Conservation (phyloP, 1,140 invertebrate species). For the Brachionus plicatilis region DNA sequence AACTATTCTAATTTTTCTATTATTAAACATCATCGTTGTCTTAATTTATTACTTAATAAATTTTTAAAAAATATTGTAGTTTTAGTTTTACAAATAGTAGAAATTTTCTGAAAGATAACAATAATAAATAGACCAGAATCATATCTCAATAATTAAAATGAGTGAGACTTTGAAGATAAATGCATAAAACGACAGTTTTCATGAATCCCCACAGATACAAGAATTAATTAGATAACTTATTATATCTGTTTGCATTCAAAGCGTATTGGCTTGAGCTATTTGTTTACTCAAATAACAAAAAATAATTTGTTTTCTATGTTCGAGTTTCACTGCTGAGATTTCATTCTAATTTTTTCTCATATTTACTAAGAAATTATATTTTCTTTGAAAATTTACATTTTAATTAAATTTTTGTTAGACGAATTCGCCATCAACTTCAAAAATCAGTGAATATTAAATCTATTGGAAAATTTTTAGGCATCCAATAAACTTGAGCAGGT, state of each 20-base stretch:
- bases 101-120: not conserved
- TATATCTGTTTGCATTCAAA: not conserved
- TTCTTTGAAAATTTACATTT: not conserved
- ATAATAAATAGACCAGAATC: not conserved
- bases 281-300: not conserved
- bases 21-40: too few relatives aligned
- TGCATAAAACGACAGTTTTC: not conserved
- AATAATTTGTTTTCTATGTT: not conserved
- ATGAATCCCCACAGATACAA: not conserved
- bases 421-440: not conserved
- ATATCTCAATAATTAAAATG: not conserved
- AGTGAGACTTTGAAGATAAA: not conserved
- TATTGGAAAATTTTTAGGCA: not conserved
- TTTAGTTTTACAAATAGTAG: too few relatives aligned
- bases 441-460: not conserved
- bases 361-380: not conserved
- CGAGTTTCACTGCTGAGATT: not conserved
- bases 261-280: not conserved
- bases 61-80: too few relatives aligned
- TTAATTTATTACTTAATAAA: too few relatives aligned
- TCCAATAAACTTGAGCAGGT: not conserved
- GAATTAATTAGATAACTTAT: not conserved
- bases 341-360: not conserved
- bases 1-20: too few relatives aligned
- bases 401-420: constrained; percentile 3